Evolutionary conservation across 2,113 vertebrate genomes (phyloP).

Genomic region (Grammomys surdaster): DNA sequence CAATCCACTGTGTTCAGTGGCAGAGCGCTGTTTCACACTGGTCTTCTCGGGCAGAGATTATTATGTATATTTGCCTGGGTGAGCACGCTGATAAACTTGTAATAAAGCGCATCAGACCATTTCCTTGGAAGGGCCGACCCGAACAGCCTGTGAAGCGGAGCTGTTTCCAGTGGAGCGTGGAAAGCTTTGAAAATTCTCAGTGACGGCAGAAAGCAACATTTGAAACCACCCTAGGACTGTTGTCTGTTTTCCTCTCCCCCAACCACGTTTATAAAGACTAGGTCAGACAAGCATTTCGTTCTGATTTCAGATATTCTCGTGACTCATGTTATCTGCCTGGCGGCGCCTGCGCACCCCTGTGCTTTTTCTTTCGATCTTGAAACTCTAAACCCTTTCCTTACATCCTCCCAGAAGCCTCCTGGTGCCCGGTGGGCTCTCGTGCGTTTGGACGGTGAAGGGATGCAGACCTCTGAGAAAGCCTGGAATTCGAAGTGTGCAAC

Average conservation of each 20-base stretch:
- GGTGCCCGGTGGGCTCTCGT: constrained; percentile 45
- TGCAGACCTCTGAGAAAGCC: constrained; percentile 37
- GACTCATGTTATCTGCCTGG: constrained; percentile 81
- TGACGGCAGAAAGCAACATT: constrained; percentile 72
- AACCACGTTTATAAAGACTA: constrained; percentile 79
- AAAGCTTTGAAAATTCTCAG: constrained; percentile 77
- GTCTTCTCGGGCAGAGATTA: constrained; percentile 54
- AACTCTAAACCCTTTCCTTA: constrained; percentile 73
- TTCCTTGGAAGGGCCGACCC: constrained; percentile 79
- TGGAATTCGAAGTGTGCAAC: background rate
- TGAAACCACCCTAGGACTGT: constrained; percentile 77
- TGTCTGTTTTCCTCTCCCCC: constrained; percentile 80
- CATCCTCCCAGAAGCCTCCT: constrained; percentile 24
- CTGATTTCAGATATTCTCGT: constrained; percentile 82
- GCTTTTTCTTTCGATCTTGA: constrained; percentile 70
- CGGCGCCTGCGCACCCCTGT: constrained; percentile 78
- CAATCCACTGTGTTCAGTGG: constrained; percentile 49
- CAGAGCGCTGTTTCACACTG: constrained; percentile 72
- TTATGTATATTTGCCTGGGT: constrained; percentile 72
- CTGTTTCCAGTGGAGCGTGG: constrained; percentile 73
- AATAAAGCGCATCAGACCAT: constrained; percentile 75
- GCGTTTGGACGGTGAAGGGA: constrained; percentile 37
- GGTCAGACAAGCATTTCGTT: constrained; percentile 81
- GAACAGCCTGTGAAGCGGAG: constrained; percentile 77
- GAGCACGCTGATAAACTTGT: constrained; percentile 78